Conservation (phyloP, 2,797 vertebrate genomes). For the Brachymystax lenok region DNA sequence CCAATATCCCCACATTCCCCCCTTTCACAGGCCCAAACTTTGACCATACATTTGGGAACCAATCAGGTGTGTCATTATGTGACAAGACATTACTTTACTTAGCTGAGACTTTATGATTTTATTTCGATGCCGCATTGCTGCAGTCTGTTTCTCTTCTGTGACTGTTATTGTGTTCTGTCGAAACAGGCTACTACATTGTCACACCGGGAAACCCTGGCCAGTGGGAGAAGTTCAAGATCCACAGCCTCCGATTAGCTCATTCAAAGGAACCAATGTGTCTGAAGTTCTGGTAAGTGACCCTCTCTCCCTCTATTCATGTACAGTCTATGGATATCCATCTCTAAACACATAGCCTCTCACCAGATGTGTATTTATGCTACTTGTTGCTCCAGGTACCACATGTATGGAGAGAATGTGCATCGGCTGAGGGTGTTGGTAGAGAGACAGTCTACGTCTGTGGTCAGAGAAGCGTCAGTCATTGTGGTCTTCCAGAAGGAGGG, state of each 20-base stretch:
- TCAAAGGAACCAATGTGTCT: constrained; percentile 74
- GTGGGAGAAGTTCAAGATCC: constrained; percentile 70
- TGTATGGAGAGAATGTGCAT: constrained; percentile 81
- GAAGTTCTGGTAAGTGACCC: constrained; percentile 84
- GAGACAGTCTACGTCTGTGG: not conserved
- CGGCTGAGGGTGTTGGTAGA: constrained; percentile 72
- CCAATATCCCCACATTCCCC: constrained; percentile 69
- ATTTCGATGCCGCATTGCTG: not conserved
- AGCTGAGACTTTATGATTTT: not conserved
- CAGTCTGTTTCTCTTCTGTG: not conserved
- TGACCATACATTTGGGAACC: constrained; percentile 87
- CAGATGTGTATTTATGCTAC: constrained; percentile 69
- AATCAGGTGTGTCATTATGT: constrained; percentile 73
- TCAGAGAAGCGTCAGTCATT: constrained; percentile 38
- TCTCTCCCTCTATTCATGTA: constrained; percentile 6
- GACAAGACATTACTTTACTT: not conserved
- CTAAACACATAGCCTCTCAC: constrained; percentile 60
- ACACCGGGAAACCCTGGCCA: constrained; percentile 70
- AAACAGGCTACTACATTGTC: constrained; percentile 87
- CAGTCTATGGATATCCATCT: not conserved
- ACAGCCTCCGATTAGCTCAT: constrained; percentile 76
- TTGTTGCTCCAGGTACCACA: constrained; percentile 84
- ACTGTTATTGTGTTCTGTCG: not conserved
- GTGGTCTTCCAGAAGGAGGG: constrained; percentile 82
- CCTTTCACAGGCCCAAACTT: constrained; percentile 76